phyloP scores from a whole-genome alignment of 2,888 invertebrate species.

The Tachina fera region DNA sequence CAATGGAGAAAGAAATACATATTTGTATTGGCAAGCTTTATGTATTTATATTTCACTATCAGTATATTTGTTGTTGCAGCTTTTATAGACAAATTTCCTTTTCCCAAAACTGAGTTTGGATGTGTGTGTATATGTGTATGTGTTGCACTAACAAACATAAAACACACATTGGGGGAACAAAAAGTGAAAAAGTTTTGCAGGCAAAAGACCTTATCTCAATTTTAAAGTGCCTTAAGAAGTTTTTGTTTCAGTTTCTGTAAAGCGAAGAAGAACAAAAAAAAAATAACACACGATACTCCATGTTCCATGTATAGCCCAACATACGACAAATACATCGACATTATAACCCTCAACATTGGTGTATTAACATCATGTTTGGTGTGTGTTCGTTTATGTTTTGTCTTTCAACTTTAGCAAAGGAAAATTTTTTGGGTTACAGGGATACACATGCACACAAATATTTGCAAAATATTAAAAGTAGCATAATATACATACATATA shows the following conservation, averaged over 20 bases:
- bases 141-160: conserved; percentile 22
- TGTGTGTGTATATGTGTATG: conserved; percentile 55
- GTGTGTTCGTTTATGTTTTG: conserved; percentile 9
- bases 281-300: conserved; percentile 32
- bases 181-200: conserved; percentile 79
- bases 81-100: conserved; percentile 6
- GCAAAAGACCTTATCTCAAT: conserved; percentile 82
- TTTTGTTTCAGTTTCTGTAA: conserved; percentile 70
- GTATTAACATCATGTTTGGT: conserved; percentile 42
- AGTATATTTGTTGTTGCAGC: conserved; percentile 50
- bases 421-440: conserved; percentile 25
- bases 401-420: conserved; percentile 49
- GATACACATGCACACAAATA: conserved; percentile 12
- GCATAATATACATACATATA: conserved; percentile 3
- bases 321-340: conserved; percentile 16
- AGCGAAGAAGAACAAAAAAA: conserved; percentile 44
- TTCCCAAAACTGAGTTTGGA: background rate
- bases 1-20: background rate
- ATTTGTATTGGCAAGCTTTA: background rate
- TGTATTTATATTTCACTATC: conserved; percentile 11
- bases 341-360: conserved; percentile 60
- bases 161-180: conserved; percentile 25
- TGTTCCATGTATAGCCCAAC: background rate
- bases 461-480: background rate
- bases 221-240: conserved; percentile 77